These are phyloP conservation scores for Pterostichus niger DNA, from an alignment of 2,888 invertebrate species.

Conservation along the genomic window DNA sequence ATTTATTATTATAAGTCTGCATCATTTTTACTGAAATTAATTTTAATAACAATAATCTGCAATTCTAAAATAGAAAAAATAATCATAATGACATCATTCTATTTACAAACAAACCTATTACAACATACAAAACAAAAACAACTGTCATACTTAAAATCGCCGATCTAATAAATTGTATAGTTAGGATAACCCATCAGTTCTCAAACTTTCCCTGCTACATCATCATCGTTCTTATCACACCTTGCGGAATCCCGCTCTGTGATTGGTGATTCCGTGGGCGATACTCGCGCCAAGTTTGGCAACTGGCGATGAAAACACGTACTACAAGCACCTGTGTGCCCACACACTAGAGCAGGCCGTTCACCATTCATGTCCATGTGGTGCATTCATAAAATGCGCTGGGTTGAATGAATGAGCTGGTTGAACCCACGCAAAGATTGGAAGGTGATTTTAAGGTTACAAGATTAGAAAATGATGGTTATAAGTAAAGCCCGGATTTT, in stretches of 20 bases:
- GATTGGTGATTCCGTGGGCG: slow-evolving; percentile 20
- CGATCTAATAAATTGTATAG: too few relatives aligned
- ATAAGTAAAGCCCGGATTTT: too few relatives aligned
- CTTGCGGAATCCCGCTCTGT: too few relatives aligned
- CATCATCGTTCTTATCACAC: too few relatives aligned
- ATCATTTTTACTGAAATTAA: too few relatives aligned
- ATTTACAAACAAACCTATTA: slow-evolving; percentile 27
- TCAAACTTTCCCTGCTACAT: too few relatives aligned
- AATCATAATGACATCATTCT: slow-evolving; percentile 12
- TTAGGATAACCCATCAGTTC: too few relatives aligned
- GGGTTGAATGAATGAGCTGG: slow-evolving; percentile 18
- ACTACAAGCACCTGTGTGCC: slow-evolving; percentile 32
- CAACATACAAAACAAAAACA: slow-evolving; percentile 5
- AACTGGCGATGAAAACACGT: slow-evolving; percentile 22
- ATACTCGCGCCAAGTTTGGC: slow-evolving; percentile 25
- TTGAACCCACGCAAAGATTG: slow-evolving; percentile 12
- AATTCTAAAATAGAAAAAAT: not conserved
- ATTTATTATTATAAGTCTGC: too few relatives aligned
- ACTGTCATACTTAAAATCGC: too few relatives aligned
- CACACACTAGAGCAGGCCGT: not conserved
- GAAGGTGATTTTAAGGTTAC: slow-evolving; percentile 14
- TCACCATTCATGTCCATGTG: slow-evolving; percentile 17
- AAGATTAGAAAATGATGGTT: too few relatives aligned
- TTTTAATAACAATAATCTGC: too few relatives aligned
- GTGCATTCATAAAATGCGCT: slow-evolving; percentile 26